Base-by-base conservation (phyloP, 1,140 invertebrate genomes). In the Drosophila seguyi region DNA sequence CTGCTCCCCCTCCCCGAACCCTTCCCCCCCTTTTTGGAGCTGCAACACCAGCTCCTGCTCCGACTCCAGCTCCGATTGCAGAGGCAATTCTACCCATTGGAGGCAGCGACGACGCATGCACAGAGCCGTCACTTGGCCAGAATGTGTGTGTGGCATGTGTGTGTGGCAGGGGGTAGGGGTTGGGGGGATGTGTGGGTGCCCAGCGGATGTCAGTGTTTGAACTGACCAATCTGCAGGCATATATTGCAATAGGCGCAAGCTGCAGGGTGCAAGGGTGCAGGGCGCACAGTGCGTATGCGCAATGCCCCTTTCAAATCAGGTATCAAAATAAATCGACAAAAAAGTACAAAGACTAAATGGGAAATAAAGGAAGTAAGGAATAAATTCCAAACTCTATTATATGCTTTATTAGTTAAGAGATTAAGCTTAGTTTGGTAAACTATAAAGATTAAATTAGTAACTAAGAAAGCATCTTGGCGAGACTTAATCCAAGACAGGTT, bases 191-290 rank as follows among this genome's bases (percentile, higher is more conserved):
- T 6, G 29, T 10, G 8, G 13, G 10, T 7, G 42, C 11, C 25
- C 13, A 22, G 16, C 41, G 55, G 61, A 71, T 69, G 42, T 48
- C 69, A 42, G 68, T 79, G 45, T 63, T 75, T 67, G 56, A 76
- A 75, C 72, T 86, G 84, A 68, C 83, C 83, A 86, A 86, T 86
- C 83, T 86, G 83, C 83, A 87, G 75, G 83, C 83, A 79, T 82
- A 75, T 81, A 85, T 79, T 87, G 84, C 83, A 87, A 76, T 88
- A 88, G 83, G 84, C 83, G 75, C 74, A 78, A 71, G 29, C 44
- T 73, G 65, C 65, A 52, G 55, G 53, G 63, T 73, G 59, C 68
- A 47, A 39, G 39, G 39, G n/a, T 73, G 59, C 68, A 47, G 55
- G 53, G 63, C 34, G 6, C 79, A 83, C 84, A 87, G 84, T 88